A percentile compares a stretch with the other conserved stretches of the same genome.
Evolutionary conservation across 2,113 vertebrate species (phyloP).

Genomic region (Trochalopteron elliotii): DNA sequence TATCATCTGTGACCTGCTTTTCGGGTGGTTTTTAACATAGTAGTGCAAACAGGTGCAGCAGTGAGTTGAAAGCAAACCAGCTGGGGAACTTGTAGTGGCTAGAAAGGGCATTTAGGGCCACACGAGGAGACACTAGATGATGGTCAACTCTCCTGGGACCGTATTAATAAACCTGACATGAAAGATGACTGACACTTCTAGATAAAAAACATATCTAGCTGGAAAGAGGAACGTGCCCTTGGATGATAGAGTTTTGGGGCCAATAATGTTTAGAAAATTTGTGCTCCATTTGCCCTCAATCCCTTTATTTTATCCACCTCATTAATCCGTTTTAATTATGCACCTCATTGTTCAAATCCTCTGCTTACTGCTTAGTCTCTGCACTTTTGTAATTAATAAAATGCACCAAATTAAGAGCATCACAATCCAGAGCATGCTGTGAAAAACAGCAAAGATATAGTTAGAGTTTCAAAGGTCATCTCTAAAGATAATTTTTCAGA

Average conservation of each 20-base stretch:
- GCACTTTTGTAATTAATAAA: constrained; percentile 27
- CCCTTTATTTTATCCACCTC: constrained; percentile 50
- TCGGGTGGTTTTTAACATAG: not conserved
- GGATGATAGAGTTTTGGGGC: not conserved
- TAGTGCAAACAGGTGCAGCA: not conserved
- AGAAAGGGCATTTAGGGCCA: not conserved
- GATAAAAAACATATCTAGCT: not conserved
- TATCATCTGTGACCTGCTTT: not conserved
- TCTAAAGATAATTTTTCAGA: constrained; percentile 48
- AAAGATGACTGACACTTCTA: not conserved
- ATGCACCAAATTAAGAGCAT: constrained; percentile 12
- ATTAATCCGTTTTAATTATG: constrained; percentile 67
- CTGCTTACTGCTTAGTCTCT: not conserved
- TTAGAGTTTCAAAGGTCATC: constrained; percentile 24
- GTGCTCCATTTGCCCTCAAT: constrained; percentile 34
- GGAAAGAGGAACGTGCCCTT: not conserved
- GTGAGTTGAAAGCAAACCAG: not conserved
- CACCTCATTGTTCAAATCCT: constrained; percentile 53
- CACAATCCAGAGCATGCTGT: not conserved
- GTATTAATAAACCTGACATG: not conserved
- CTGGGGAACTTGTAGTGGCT: not conserved
- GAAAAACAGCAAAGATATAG: not conserved
- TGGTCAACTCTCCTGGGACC: not conserved
- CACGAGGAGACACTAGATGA: not conserved
- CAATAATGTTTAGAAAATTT: not conserved